These are phyloP conservation scores for Lophius americanus DNA, from an alignment of 2,797 vertebrate species.

Conservation along the genomic window DNA sequence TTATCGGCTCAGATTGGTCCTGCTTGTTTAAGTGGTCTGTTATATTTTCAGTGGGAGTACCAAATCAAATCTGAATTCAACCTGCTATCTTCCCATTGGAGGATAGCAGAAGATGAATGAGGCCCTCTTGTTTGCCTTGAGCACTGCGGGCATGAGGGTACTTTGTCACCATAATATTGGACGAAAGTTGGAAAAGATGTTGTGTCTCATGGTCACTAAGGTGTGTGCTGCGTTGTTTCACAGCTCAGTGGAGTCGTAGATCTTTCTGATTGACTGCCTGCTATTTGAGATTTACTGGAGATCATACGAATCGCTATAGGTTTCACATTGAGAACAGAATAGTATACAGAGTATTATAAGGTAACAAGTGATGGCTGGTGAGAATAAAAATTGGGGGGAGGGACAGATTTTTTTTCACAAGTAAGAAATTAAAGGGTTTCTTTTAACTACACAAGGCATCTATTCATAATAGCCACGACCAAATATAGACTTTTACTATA, in stretches of 20 bases:
- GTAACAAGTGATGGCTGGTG: no score
- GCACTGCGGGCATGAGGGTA: conserved; percentile 37
- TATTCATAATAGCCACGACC: no score
- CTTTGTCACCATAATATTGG: conserved; percentile 65
- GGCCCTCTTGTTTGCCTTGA: conserved; percentile 44
- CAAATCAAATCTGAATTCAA: conserved; percentile 59
- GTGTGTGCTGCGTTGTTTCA: conserved; percentile 58
- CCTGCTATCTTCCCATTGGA: conserved; percentile 52
- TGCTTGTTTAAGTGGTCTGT: conserved; percentile 22
- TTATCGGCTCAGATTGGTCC: conserved; percentile 12
- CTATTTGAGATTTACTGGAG: conserved; percentile 31
- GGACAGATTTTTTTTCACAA: no score
- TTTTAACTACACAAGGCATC: no score
- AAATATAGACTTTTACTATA: no score
- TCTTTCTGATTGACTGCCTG: conserved; percentile 56
- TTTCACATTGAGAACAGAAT: conserved; percentile 3
- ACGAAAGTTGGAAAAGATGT: conserved; percentile 39
- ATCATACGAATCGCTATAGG: conserved; percentile 26
- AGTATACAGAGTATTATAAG: no score
- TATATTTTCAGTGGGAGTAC: conserved; percentile 46
- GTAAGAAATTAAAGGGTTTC: no score
- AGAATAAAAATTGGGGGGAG: no score
- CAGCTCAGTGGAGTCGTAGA: conserved; percentile 52
- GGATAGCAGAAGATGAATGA: conserved; percentile 59
- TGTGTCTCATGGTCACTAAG: conserved; percentile 49